Evolutionary conservation across 2,888 invertebrate species (phyloP).

Genomic region (Drosophila lutescens): DNA sequence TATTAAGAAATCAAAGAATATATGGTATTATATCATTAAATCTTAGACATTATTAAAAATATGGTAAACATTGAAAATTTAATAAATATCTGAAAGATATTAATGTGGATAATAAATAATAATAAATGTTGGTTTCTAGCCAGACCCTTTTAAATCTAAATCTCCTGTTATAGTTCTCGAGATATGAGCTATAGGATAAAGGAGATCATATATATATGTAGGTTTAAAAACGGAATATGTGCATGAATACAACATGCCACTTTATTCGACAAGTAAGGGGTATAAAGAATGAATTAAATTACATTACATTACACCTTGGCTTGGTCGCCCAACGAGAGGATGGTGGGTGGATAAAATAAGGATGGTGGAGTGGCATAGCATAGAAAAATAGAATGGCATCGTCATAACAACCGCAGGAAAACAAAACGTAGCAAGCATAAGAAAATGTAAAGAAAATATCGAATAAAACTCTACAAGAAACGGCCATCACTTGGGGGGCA

Average conservation of each 20-base stretch:
- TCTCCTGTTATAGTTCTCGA: too few species aligned
- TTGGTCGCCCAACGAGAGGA: background rate
- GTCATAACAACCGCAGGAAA: constrained; percentile 24
- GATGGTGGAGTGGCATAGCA: background rate
- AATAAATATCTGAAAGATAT: too few species aligned
- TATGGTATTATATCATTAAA: too few species aligned
- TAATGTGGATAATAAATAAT: too few species aligned
- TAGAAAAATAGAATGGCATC: constrained; percentile 8
- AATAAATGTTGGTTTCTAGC: too few species aligned
- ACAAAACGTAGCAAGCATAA: constrained; percentile 25
- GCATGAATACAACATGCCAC: background rate
- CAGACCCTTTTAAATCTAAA: too few species aligned
- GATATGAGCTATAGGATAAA: background rate
- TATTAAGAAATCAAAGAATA: too few species aligned
- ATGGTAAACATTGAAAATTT: too few species aligned
- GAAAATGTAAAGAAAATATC: constrained; percentile 54
- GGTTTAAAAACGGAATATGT: background rate
- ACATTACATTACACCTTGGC: constrained; percentile 10
- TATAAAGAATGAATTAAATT: constrained; percentile 8
- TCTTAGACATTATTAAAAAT: too few species aligned
- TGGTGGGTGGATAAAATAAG: background rate
- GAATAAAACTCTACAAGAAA: constrained; percentile 53
- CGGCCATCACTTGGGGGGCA: constrained; percentile 17
- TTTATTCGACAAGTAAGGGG: background rate
- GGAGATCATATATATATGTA: background rate